Evolutionary conservation across 2,113 vertebrate species (phyloP).

Genomic region (Ochotona curzoniae): DNA sequence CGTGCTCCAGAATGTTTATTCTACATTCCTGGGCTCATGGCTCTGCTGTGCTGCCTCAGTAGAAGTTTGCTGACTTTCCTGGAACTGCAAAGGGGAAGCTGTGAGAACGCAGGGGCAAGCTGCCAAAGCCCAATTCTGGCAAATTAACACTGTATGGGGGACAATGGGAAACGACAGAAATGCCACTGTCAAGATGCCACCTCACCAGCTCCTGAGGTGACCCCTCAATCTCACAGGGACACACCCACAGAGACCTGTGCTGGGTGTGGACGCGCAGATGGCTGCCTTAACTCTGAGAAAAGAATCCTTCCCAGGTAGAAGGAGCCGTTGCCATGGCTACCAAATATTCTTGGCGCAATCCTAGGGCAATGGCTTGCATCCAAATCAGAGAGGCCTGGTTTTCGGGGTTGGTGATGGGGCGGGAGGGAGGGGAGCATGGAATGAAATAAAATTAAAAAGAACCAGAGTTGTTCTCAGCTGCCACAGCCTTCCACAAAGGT

Average conservation of each 20-base stretch:
- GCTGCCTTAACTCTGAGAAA: not conserved
- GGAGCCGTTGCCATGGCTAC: slow-evolving; percentile 54
- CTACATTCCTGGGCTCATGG: not conserved
- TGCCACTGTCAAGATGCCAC: rapidly evolving
- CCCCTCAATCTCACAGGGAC: not conserved
- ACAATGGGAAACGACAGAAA: not conserved
- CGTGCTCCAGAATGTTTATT: not conserved
- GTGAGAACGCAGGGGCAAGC: not conserved
- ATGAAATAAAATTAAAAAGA: slow-evolving; percentile 43
- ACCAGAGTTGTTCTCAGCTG: slow-evolving; percentile 23
- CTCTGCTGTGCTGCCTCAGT: not conserved
- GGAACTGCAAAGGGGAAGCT: not conserved
- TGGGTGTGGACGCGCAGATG: not conserved
- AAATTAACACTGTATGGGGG: not conserved
- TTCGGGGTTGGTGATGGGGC: slow-evolving; percentile 7
- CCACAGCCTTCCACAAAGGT: slow-evolving; percentile 60
- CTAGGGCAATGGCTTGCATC: not conserved
- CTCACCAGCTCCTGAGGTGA: not conserved
- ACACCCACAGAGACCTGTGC: not conserved
- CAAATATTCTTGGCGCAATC: slow-evolving; percentile 52
- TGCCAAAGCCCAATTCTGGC: not conserved
- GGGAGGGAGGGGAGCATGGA: not conserved
- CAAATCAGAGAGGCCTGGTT: slow-evolving; percentile 45
- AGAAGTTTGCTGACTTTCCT: not conserved
- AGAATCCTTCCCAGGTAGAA: slow-evolving; percentile 40